A percentile compares a stretch with the other conserved stretches of the same genome.
Conservation (phyloP, 1,140 invertebrate species). For the Cyclargus thomasi region DNA sequence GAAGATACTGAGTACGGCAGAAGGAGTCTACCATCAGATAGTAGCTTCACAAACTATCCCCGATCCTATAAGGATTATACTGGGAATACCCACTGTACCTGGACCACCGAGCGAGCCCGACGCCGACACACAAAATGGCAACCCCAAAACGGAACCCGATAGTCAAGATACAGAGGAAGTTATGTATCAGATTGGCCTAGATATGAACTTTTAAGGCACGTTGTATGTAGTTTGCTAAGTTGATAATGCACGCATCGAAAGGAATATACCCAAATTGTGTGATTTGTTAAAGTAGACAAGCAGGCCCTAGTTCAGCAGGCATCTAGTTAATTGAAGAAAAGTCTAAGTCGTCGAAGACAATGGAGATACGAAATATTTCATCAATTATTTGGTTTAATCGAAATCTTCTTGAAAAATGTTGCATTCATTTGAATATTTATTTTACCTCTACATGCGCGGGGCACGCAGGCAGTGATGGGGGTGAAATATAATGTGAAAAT, state of each 20-base stretch:
- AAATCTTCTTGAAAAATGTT: no score
- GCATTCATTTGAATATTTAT: no score
- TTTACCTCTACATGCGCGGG: no score
- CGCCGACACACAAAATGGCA: constrained; percentile 29
- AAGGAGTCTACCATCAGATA: constrained; percentile 92
- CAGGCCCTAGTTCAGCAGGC: no score
- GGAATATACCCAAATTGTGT: no score
- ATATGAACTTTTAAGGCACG: constrained; percentile 70
- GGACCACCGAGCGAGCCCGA: constrained; percentile 24
- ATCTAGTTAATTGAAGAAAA: no score
- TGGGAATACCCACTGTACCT: constrained; percentile 76
- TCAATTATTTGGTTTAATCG: no score
- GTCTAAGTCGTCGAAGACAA: no score
- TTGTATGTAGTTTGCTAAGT: constrained; percentile 25
- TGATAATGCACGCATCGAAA: neutral
- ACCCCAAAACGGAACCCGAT: constrained; percentile 35
- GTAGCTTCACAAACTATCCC: constrained; percentile 81
- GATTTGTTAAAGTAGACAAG: no score
- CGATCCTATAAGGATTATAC: constrained; percentile 80
- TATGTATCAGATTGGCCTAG: constrained; percentile 73
- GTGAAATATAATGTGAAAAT: no score
- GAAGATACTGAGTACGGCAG: constrained; percentile 87
- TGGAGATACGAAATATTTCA: no score
- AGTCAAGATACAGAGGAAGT: constrained; percentile 58
- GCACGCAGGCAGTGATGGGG: no score